Evolutionary conservation across 2,113 vertebrate species (phyloP).

Genomic region (Cepphus grylle): DNA sequence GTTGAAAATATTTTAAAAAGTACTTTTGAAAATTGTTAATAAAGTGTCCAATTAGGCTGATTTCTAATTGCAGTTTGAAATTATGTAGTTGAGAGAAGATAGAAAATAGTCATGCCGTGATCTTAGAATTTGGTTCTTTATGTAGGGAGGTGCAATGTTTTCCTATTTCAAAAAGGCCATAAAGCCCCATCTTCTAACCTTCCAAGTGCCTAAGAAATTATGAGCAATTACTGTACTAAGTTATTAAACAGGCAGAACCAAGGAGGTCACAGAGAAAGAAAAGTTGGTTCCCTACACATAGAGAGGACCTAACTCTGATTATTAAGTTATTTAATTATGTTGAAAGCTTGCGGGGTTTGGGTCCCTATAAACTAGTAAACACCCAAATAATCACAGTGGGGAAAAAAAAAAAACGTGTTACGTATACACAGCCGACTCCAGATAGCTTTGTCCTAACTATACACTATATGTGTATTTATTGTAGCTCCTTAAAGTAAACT

Average conservation of each 20-base stretch:
- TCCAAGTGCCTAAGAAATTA: background rate
- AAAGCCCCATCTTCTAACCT: background rate
- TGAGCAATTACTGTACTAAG: background rate
- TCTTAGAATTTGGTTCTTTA: background rate
- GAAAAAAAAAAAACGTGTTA: accelerated
- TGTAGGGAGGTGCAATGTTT: background rate
- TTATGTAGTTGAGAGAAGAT: background rate
- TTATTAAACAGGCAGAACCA: background rate
- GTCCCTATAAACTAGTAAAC: background rate
- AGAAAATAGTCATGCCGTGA: background rate
- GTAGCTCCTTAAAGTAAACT: background rate
- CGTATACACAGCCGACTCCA: background rate
- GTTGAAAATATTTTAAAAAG: background rate
- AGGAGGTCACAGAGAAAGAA: background rate
- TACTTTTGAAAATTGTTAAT: background rate
- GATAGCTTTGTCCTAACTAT: background rate
- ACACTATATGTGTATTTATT: background rate
- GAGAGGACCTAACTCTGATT: background rate
- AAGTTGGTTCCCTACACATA: background rate
- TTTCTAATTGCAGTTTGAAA: background rate
- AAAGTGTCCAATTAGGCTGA: background rate
- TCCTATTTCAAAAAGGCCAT: background rate
- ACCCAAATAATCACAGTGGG: background rate
- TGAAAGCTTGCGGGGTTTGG: background rate
- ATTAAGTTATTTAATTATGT: background rate